Evolutionary conservation across 35 echinoderm and acorn worm genomes (phyloP), one percentile per base, ranked within the genome.

Genomic region (Acanthaster planci): DNA sequence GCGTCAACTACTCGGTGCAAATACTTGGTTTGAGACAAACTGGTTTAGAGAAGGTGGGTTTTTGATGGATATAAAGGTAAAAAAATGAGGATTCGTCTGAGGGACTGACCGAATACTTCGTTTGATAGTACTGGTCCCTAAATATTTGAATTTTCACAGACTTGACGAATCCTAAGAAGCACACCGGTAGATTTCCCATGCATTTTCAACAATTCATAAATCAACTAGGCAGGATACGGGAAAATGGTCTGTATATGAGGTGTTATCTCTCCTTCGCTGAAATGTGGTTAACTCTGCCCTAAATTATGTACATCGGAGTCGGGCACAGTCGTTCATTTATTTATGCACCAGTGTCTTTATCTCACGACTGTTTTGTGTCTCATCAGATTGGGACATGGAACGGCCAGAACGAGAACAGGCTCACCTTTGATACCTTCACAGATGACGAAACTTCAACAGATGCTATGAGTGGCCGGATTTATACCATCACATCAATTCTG

Each of bases 1-100:
- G 93, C 32, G 80, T 80, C 12, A 95, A 95, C 77, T 95, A 95
- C 31, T 79, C 88, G 21, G 51, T 95, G 19, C 78, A 95, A 47
- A 77, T 95, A 23, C 77, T 95, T n/a, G 90, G 79, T 56, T 72
- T 95, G 3, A 78, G 86, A 34, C 72, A n/a, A 37, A 55, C 77
- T 15, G 37, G 5, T 16, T 38, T 93, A 55, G 27, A 67, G 29
- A 89, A 89, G 77, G 91, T 93, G 84, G 54, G 19, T 51, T 59
- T 59, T 5, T 26, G 8, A 26, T 2, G 17, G 56, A n/a, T n/a
- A n/a, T n/a, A 14, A 59, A 59, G 19, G 12, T 59, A 0, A 59
- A 59, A n/a, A 59, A 59, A 21, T 58, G 18, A 58, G 55, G 14
- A 5, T 58, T 58, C 26, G 3, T n/a, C n/a, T n/a, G n/a, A n/a